A percentile compares a stretch with the other conserved stretches of the same genome.
phyloP scores from a whole-genome alignment of 2,113 vertebrate species.

The Lepus europaeus region DNA sequence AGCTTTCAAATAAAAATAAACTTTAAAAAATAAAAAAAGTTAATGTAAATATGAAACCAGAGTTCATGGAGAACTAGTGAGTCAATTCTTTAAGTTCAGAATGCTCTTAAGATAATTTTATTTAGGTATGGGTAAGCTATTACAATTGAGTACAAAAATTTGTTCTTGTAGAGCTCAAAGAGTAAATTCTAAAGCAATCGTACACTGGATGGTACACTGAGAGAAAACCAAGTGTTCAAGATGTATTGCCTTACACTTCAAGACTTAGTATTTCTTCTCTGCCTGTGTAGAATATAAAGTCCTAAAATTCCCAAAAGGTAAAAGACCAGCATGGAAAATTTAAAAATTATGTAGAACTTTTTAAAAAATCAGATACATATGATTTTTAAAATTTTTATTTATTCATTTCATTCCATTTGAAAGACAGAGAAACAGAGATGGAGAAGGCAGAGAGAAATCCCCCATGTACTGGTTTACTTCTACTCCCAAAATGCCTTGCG shows the following conservation, averaged over 20 bases:
- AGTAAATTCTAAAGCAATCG: conserved; percentile 14
- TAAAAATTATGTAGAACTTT: neutral
- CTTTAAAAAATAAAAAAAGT: neutral
- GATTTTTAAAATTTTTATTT: too few relatives aligned
- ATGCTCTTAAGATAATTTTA: conserved; percentile 9
- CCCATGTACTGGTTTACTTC: too few relatives aligned
- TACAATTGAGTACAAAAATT: conserved; percentile 9
- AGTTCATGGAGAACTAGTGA: neutral
- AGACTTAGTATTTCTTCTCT: neutral
- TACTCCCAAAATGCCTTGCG: too few relatives aligned
- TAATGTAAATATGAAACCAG: neutral
- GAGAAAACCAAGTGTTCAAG: neutral
- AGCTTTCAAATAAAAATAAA: too few relatives aligned
- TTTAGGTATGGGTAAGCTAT: neutral
- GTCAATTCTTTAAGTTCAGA: conserved; percentile 17
- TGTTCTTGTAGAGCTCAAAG: neutral
- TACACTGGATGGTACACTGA: neutral
- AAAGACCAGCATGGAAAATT: neutral
- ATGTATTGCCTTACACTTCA: neutral
- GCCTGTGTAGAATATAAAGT: too few relatives aligned
- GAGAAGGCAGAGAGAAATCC: too few relatives aligned
- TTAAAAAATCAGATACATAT: neutral
- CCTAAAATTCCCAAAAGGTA: conserved; percentile 4
- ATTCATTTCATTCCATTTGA: too few relatives aligned
- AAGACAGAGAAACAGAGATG: too few relatives aligned